A percentile compares a stretch with the other conserved stretches of the same genome.
These are phyloP conservation scores for Diplodus puntazzo DNA, from an alignment of 2,797 vertebrate genomes.

Conservation along the genomic window DNA sequence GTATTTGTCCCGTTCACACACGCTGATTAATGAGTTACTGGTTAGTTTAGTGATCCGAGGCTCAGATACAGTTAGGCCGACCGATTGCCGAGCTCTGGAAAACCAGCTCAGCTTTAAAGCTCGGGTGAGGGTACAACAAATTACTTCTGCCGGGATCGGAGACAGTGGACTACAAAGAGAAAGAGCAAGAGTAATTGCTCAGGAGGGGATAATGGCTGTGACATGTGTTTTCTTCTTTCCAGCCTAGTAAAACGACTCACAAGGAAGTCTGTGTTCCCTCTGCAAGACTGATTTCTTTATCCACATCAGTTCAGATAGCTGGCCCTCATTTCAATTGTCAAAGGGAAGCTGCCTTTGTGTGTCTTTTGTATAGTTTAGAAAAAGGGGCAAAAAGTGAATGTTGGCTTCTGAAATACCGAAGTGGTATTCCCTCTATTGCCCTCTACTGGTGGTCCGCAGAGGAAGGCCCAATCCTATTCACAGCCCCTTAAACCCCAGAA, in stretches of 20 bases:
- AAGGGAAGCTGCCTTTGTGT: background rate
- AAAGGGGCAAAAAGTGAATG: background rate
- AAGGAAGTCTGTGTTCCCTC: background rate
- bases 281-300: background rate
- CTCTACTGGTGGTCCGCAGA: background rate
- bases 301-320: background rate
- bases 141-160: slow-evolving; percentile 24
- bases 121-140: slow-evolving; percentile 16
- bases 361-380: background rate
- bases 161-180: slow-evolving; percentile 20
- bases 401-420: background rate
- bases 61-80: background rate
- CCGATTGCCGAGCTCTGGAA: slow-evolving; percentile 21
- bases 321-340: background rate
- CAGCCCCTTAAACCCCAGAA: too few relatives aligned
- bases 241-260: background rate
- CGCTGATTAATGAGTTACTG: slow-evolving; percentile 37
- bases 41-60: slow-evolving; percentile 20
- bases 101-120: slow-evolving; percentile 19
- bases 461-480: background rate
- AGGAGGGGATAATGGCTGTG: background rate
- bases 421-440: background rate
- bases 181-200: slow-evolving; percentile 12
- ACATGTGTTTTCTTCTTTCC: background rate
- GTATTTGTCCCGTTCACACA: background rate